These are phyloP conservation scores for Megathymus violae DNA, from an alignment of 1,140 invertebrate species.

Conservation along the genomic window DNA sequence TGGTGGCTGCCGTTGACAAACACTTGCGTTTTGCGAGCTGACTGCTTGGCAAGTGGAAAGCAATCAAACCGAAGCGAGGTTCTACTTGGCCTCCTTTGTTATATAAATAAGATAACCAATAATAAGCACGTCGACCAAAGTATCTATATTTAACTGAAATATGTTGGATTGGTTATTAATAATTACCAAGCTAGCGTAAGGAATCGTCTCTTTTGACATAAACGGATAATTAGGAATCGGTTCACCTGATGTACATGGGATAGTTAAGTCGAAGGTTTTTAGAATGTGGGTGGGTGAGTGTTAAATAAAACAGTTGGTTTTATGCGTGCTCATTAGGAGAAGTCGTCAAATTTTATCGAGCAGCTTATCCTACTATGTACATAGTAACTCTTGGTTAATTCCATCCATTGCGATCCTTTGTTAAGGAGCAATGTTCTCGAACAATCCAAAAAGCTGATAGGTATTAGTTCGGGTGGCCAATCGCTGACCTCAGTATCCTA, in stretches of 20 bases:
- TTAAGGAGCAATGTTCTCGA: too few relatives aligned
- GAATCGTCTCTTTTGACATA: neutral
- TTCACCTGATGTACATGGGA: neutral
- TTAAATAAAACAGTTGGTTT: neutral
- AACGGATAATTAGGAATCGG: neutral
- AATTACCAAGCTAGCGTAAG: neutral
- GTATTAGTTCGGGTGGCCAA: too few relatives aligned
- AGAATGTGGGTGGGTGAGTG: neutral
- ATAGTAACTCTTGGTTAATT: neutral
- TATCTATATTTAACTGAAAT: neutral
- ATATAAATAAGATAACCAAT: constrained; percentile 3
- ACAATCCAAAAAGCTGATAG: too few relatives aligned
- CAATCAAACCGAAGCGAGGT: constrained; percentile 5
- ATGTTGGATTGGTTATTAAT: neutral
- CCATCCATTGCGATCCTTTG: too few relatives aligned
- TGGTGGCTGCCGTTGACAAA: constrained; percentile 9
- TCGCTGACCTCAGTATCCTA: too few relatives aligned
- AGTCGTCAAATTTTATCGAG: neutral
- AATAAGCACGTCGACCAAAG: neutral
- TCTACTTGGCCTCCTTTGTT: neutral
- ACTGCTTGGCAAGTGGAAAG: constrained; percentile 1
- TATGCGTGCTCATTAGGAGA: neutral
- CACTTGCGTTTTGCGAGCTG: constrained; percentile 1
- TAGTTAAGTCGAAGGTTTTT: neutral
- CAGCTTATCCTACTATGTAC: neutral